phyloP scores from a whole-genome alignment of 2,888 invertebrate species.

The Pocota personata region DNA sequence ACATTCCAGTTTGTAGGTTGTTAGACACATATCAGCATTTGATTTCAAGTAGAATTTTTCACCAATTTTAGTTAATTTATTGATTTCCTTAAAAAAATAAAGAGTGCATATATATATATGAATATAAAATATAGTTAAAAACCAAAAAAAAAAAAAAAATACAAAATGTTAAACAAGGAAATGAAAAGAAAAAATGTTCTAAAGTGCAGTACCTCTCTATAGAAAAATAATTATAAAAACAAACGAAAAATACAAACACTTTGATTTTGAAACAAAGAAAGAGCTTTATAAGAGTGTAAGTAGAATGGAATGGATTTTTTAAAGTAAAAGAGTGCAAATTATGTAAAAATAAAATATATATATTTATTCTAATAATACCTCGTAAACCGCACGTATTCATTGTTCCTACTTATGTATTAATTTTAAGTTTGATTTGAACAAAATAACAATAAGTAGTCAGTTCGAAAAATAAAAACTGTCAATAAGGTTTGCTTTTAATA shows the following conservation, averaged over 20 bases:
- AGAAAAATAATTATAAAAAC: slow-evolving; percentile 40
- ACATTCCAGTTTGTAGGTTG: slow-evolving; percentile 73
- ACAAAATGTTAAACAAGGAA: slow-evolving; percentile 50
- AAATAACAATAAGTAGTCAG: slow-evolving; percentile 5
- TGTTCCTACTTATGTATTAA: slow-evolving; percentile 64
- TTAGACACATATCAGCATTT: slow-evolving; percentile 72
- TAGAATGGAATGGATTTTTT: slow-evolving; percentile 33
- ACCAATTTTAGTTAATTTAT: not conserved
- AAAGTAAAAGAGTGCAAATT: not conserved
- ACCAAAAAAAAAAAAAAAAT: not conserved
- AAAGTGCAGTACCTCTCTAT: slow-evolving; percentile 70
- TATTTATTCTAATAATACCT: slow-evolving; percentile 63
- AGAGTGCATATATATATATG: not conserved
- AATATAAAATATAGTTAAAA: not conserved
- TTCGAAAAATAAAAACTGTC: not conserved
- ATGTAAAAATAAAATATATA: slow-evolving; percentile 13
- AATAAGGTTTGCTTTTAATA: not conserved
- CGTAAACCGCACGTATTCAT: slow-evolving; percentile 70
- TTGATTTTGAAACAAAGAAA: slow-evolving; percentile 35
- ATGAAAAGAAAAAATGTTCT: slow-evolving; percentile 63
- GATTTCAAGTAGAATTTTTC: slow-evolving; percentile 11
- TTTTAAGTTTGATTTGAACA: slow-evolving; percentile 25
- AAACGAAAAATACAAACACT: slow-evolving; percentile 12
- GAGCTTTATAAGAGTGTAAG: slow-evolving; percentile 46
- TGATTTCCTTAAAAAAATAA: not conserved